Evolutionary conservation across 2,113 vertebrate species (phyloP), one percentile per base, ranked within the genome.

Genomic region (Orcinus orca): DNA sequence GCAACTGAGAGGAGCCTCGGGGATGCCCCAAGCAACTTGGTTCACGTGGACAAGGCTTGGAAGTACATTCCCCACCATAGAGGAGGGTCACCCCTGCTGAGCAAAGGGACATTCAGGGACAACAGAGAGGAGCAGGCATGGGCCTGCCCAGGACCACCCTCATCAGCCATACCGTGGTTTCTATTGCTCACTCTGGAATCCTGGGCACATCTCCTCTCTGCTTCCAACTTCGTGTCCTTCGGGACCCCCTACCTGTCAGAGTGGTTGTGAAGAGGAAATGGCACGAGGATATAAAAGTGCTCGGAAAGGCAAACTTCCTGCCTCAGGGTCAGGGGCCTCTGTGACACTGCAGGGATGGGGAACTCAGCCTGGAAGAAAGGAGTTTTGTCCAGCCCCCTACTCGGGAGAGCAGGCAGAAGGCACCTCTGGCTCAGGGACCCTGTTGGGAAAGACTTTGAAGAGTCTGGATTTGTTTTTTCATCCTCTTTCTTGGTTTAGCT

Each of bases 281-380:
- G 73, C 5, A 31, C 0, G 6, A 36, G 21, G 77, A 14, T 55
- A 0, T 44, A 2, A 26, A 67, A 11, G 53, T 53, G 38, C 53
- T 76, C 23, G 50, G 83, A 76, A 68, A 21, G 55, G 86, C 41
- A 41, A 47, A 44, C 47, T 60, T 81, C 62, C 55, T 81, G 76
- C n/a, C 31, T 62, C n/a, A 70, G 41, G 17, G 71, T 6, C 2
- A 55, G 62, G 36, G 58, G 6, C 14, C 18, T 53, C 53, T 62
- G 79, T 23, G 88, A 41, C 31, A 74, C 58, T 84, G 58, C 18
- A 74, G 77, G 23, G 31, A 23, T n/a, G 76, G 12, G 29, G 60
- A 76, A 47, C 12, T 76, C 31, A 70, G 90, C 67, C 62, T 44
- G 44, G 36, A 68, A 79, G 31, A 70, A 55, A 63, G 53, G 79